Evolutionary conservation across 2,888 invertebrate genomes (phyloP), one percentile per base, ranked within the genome.

Genomic region (Therioaphis trifolii): DNA sequence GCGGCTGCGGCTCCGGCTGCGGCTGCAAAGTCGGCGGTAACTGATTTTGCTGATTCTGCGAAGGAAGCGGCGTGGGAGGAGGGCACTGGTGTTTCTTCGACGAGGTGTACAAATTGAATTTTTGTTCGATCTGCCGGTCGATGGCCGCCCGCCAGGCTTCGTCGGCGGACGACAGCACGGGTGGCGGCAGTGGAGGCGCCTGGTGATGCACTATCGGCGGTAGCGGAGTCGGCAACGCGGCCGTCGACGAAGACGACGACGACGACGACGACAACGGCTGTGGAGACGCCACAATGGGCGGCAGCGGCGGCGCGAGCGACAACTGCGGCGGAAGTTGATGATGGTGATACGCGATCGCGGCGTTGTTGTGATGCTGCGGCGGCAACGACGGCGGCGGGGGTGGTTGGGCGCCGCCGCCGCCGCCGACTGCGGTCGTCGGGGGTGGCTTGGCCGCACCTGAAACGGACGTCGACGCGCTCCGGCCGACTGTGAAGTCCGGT

Each of bases 401-500:
- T 7, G 35, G 35, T 35, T 35, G 35, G 35, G 35, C 75, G 4
- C 68, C 68, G 4, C 69, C 52, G 46, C 27, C 68, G 21, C 85
- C 84, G 9, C 84, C 84, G 85, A 43, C 85, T 85, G 55, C 87
- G 87, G 85, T 87, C 87, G 27, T 86, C 72, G 80, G 87, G 85
- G 79, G 86, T 75, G 29, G 86, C 77, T 84, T 88, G 78, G 4
- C 24, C 86, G 89, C 12, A 0, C 43, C n/a, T 1, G 29, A 0
- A 4, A 21, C n/a, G 29, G 72, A 55, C n/a, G 78, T 27, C 9
- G 78, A 35, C 24, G 24, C 35, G 18, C 35, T 27, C 7, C 69
- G 78, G 35, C 66, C 74, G 4, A 14, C 74, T 18, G 74, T 90
- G 86, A 95, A 95, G 88, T 94, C 93, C 0, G 94, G 94, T 55